Base-by-base conservation (phyloP, 2,888 invertebrate species). In the Listrodromus nycthemerus region DNA sequence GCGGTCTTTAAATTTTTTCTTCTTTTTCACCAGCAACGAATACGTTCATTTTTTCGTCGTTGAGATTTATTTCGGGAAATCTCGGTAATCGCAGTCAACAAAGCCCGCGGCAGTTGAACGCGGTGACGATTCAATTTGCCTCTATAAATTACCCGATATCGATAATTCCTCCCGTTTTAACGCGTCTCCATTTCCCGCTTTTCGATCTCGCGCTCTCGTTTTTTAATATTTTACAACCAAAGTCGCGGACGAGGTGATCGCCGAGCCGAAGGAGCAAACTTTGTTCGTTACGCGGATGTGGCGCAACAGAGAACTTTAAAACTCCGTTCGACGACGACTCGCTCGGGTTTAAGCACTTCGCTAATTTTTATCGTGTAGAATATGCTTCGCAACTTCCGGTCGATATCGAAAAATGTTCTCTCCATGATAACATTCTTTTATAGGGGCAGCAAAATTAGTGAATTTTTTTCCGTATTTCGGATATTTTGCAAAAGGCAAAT, bases 221-320 rank as follows among this genome's bases (percentile, higher is more conserved):
- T 13, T 13, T 13, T 3, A 52, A 52, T 55, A 33, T 16, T 70
- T 37, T 16, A 16, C 19, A 37, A 37, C 10, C 70, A 13, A 55
- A 70, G 30, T 37, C 37, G 19, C 16, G 8, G 61, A 52, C 52
- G 33, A 33, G 61, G 24, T 27, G 37, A 16, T 37, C 48, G 48
- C 16, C n/a, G 13, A 69, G 50, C 21, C 33, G 10, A 37, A 52
- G 33, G 16, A 16, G 33, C 21, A 21, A 55, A 70, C 52, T 70
- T 70, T 5, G 55, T 52, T 69, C 69, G 69, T 70, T 67, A 16
- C 2, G 1, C 16, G n/a, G 8, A 8, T 45, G 27, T 67, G 24
- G 48, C 24, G 24, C 52, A 6, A 55, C 19, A 70, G 27, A 55
- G 24, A 45, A 37, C 66, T 37, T 66, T 66, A 41, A 37, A 66